Percentiles rank a stretch among this genome's conserved stretches.
These are phyloP conservation scores for Accipiter cooperii DNA, from an alignment of 2,113 vertebrate genomes.

Conservation along the genomic window DNA sequence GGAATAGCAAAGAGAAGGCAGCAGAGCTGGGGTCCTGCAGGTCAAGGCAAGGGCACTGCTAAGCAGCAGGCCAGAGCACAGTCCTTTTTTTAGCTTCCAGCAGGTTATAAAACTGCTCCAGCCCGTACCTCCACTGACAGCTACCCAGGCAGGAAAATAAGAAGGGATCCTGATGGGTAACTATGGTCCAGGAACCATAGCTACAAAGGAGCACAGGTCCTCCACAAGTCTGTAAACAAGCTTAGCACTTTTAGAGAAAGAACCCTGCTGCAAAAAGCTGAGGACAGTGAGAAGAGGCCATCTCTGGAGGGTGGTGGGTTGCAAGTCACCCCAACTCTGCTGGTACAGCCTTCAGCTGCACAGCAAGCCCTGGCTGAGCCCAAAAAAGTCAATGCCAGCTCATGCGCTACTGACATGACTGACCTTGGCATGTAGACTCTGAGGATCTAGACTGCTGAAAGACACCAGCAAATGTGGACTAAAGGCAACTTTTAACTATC, in stretches of 20 bases:
- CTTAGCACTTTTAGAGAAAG: neutral
- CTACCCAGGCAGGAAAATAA: neutral
- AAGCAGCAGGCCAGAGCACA: neutral
- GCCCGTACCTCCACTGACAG: neutral
- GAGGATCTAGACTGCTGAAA: neutral
- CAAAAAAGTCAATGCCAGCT: neutral
- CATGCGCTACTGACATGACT: neutral
- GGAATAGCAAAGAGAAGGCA: neutral
- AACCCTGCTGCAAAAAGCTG: neutral
- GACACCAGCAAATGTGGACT: neutral
- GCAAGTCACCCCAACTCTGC: neutral
- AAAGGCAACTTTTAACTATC: neutral
- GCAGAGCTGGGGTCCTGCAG: neutral
- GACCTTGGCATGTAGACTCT: fast-evolving
- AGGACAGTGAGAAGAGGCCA: neutral
- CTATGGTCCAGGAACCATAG: neutral
- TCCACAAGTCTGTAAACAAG: neutral
- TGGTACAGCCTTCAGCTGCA: neutral
- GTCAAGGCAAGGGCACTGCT: neutral
- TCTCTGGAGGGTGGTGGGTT: fast-evolving
- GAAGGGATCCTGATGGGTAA: fast-evolving
- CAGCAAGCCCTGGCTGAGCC: fast-evolving
- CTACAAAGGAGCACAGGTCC: neutral
- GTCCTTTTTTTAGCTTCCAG: neutral
- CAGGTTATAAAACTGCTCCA: neutral